Conservation (phyloP, 2,113 vertebrate species). For the Tetrax tetrax region DNA sequence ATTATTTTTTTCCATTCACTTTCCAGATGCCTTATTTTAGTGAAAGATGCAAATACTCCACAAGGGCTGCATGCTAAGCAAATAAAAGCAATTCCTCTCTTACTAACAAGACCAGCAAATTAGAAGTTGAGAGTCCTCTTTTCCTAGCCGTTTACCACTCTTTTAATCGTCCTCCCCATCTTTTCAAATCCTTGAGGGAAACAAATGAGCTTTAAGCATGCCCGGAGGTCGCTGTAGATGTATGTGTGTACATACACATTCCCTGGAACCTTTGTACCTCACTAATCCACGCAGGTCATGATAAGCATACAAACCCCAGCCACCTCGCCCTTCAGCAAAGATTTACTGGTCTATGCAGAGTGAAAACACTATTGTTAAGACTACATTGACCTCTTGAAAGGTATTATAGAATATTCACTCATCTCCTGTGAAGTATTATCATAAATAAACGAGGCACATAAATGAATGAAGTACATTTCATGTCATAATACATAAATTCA, state of each 20-base stretch:
- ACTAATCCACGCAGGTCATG: conserved; percentile 25
- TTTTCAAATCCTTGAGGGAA: conserved; percentile 57
- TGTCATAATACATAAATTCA: neutral
- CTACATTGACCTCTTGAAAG: conserved; percentile 44
- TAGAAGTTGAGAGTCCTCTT: neutral
- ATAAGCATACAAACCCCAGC: conserved; percentile 44
- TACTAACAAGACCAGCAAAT: conserved; percentile 9
- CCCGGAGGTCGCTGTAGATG: neutral
- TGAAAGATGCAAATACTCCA: neutral
- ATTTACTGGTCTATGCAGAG: conserved; percentile 18
- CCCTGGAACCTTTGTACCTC: conserved; percentile 54
- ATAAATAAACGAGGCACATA: neutral
- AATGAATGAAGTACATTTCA: conserved; percentile 23
- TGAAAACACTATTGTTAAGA: conserved; percentile 36
- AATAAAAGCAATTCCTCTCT: neutral
- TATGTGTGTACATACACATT: conserved; percentile 46
- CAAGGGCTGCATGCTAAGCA: neutral
- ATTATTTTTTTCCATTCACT: neutral
- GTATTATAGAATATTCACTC: conserved; percentile 36
- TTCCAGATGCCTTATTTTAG: neutral
- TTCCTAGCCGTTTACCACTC: neutral
- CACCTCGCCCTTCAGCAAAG: conserved; percentile 10
- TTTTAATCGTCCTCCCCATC: neutral
- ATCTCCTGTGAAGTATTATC: conserved; percentile 33
- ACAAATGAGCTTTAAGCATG: conserved; percentile 44